Percentiles rank a stretch among this genome's conserved stretches.
Conservation (phyloP, 2,888 invertebrate genomes). For the Chaitophorus viminalis region DNA sequence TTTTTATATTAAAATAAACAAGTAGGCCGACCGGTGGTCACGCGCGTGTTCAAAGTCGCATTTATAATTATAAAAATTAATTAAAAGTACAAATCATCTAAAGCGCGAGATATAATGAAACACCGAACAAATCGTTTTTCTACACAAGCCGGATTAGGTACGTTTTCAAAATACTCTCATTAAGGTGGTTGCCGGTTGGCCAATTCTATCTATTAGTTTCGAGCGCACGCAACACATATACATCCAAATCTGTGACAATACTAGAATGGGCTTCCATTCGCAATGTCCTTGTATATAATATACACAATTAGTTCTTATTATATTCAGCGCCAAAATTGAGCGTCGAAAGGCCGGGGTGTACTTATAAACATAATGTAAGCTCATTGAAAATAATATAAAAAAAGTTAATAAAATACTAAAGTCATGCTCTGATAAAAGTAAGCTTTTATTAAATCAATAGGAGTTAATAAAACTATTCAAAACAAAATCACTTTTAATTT, state of each 20-base stretch:
- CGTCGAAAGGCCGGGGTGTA: too few relatives aligned
- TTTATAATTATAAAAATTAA: not conserved
- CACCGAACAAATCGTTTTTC: slow-evolving; percentile 22
- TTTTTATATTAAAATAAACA: not conserved
- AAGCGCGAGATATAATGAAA: not conserved
- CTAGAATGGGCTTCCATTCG: not conserved
- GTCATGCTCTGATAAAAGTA: too few relatives aligned
- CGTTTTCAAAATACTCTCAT: slow-evolving; percentile 29
- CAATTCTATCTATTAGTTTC: slow-evolving; percentile 19
- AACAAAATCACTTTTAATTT: too few relatives aligned
- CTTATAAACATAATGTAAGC: too few relatives aligned
- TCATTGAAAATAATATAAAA: too few relatives aligned
- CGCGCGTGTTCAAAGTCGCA: not conserved
- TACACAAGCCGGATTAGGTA: not conserved
- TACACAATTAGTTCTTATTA: too few relatives aligned
- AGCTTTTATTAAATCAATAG: too few relatives aligned
- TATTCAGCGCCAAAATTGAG: too few relatives aligned
- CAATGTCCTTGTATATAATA: not conserved
- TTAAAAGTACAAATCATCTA: slow-evolving; percentile 4
- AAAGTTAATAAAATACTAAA: too few relatives aligned
- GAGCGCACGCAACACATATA: not conserved
- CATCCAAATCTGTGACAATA: not conserved
- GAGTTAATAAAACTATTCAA: too few relatives aligned
- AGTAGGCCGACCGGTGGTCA: not conserved
- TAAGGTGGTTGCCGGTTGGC: slow-evolving; percentile 5